Base-by-base conservation (phyloP, 2,113 vertebrate genomes). In the Bufo bufo region DNA sequence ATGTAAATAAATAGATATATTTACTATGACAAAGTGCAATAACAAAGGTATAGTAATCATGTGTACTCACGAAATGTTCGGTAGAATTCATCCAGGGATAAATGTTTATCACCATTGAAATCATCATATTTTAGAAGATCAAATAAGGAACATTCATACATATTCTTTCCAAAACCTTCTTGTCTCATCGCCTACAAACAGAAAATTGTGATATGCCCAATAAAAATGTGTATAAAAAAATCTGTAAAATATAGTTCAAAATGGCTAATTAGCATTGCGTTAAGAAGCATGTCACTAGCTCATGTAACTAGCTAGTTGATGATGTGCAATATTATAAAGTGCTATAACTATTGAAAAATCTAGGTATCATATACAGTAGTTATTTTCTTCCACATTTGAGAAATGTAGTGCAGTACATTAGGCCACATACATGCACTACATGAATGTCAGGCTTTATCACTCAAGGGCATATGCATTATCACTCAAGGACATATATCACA, bases 41-140 rank as follows among this genome's bases (percentile, higher is more conserved):
- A 74, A 47, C n/a, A 33, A 33, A 43, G 1, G 58, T 14, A 69
- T 23, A 23, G 3, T 52, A 23, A 77, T 86, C 14, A 10, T n/a
- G 19, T 63, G 52, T 4, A 90, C 98, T 97, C 91, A 99, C 98
- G 95, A 61, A 99, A 99, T 85, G 96, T 95, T 89, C 94, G 95
- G 66, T 99, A 99, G 92, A 99, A 97, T 94, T 99, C 98, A 75
- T 98, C 97, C 66, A 95, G 95, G 49, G 94, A 93, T 72, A 99
- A 94, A 85, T 95, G 96, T 88, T 97, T 96, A 85, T 99, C 97
- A 43, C 95, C 89, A 0, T 97, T 95, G 89, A 95, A 93, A 88
- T 99, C 97, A 80, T 97, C 97, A 6, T 97, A 98, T 93, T 98
- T 99, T 89, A 99, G 94, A 74, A 99, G 94, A 94, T 99, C 96